phyloP scores from a whole-genome alignment of 2,113 vertebrate genomes.

The Acrocephalus kingi region DNA sequence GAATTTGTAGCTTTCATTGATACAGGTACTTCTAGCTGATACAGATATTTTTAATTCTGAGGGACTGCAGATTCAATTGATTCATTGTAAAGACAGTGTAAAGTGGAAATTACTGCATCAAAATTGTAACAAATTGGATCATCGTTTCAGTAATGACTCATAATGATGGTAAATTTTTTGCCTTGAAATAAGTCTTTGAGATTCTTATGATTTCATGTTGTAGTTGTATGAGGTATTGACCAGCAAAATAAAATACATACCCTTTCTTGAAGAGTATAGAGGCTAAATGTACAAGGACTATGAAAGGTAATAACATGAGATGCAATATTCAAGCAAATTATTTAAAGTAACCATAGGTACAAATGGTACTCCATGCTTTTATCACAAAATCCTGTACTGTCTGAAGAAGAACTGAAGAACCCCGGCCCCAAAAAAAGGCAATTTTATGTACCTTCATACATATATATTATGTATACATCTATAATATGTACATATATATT shows the following conservation, averaged over 20 bases:
- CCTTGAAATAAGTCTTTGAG: conserved; percentile 3
- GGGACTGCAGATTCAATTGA: neutral
- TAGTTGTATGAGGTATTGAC: neutral
- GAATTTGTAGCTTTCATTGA: neutral
- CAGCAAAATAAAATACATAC: neutral
- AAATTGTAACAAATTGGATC: neutral
- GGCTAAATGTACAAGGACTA: neutral
- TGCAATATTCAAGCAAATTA: neutral
- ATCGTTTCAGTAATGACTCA: neutral
- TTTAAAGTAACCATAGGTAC: neutral
- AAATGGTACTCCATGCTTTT: neutral
- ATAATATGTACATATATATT: neutral
- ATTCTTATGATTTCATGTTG: neutral
- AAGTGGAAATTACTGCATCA: neutral
- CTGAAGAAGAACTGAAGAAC: neutral
- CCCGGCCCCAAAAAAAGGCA: neutral
- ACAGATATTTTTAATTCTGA: neutral
- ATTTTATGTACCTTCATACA: neutral
- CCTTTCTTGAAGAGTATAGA: neutral
- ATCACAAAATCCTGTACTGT: neutral
- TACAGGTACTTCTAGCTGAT: neutral
- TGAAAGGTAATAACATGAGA: neutral
- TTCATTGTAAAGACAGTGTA: neutral
- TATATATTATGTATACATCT: neutral
- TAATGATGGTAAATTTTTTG: neutral